A percentile compares a stretch with the other conserved stretches of the same genome.
phyloP scores from a whole-genome alignment of 1,140 invertebrate species.

The Metaphire vulgaris region DNA sequence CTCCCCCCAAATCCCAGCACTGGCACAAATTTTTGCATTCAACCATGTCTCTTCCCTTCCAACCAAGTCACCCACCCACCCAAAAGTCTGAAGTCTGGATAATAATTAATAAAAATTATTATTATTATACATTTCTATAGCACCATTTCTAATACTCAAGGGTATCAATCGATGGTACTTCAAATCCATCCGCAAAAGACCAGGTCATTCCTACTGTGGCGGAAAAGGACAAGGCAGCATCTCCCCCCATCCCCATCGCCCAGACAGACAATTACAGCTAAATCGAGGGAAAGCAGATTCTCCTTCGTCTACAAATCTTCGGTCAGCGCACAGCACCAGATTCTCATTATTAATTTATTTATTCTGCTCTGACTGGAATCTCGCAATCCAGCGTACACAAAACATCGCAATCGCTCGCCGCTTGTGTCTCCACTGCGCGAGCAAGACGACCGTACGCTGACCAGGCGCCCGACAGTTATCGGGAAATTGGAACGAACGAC shows the following conservation, averaged over 20 bases:
- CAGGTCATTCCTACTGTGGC: not conserved
- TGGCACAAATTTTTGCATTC: too few species aligned
- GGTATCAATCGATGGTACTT: not conserved
- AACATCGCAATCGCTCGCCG: not conserved
- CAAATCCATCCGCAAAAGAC: not conserved
- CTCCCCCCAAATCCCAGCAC: too few species aligned
- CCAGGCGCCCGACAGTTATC: too few species aligned
- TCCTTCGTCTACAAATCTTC: not conserved
- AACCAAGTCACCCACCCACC: too few species aligned
- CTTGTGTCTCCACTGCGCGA: not conserved
- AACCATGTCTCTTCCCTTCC: too few species aligned
- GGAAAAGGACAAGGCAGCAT: not conserved
- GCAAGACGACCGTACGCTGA: not conserved
- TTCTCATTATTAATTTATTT: not conserved
- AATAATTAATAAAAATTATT: too few species aligned
- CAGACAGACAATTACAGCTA: not conserved
- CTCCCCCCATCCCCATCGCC: too few species aligned
- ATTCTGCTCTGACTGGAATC: not conserved
- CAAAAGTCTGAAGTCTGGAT: too few species aligned
- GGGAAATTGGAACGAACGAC: too few species aligned
- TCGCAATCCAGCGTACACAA: not conserved
- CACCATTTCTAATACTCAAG: too few species aligned
- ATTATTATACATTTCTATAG: too few species aligned
- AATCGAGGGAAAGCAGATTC: not conserved
- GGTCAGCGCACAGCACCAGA: not conserved